Evolutionary conservation across 2,113 vertebrate genomes (phyloP), one percentile per base, ranked within the genome.

Genomic region (Sitta europaea): DNA sequence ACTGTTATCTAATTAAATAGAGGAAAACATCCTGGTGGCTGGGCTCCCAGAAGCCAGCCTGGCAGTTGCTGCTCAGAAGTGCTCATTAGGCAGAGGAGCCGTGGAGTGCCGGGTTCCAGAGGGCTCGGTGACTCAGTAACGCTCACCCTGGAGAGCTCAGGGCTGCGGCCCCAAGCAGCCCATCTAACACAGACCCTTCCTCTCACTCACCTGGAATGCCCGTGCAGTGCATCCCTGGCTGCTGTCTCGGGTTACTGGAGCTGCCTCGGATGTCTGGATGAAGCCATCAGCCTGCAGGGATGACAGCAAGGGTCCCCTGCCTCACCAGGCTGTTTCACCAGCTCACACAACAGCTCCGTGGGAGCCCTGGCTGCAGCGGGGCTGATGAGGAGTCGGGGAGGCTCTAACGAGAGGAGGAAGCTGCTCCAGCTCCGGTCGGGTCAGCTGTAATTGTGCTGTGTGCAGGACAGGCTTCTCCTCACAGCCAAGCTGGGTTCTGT

Each of bases 131-230:
- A 9, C 15, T 72, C 75, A 10, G 5, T 3, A 15, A 14, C 73
- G 28, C 3, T 8, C 63, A 22, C 25, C 55, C 68, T 31, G 71
- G 63, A 43, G n/a, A 23, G 13, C 25, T 29, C 18, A 38, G 87
- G 75, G 53, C 51, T 33, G 38, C 35, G 2, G 2, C 53, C 25
- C 33, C 8, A 24, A 57, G 43, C 43, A 45, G 43, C 8, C 43
- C 19, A 8, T 21, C 20, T 7, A 8, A 6, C 16, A 9, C 1
- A 0, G 42, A 24, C 23, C 0, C 0, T 36, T 54, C 31, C 28
- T 13, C 81, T 54, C 7, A 0, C 42, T 22, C 70, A 2, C 4
- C 0, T 0, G 15, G 42, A 17, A 17, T 17, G 43, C 9, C 25
- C 31, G 36, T 10, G 75, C n/a, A 20, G 40, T 9, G 7, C 33